Percentiles rank a stretch among this genome's conserved stretches.
Conservation (phyloP, 2,797 vertebrate genomes). For the Euphonia xanthogaster region DNA sequence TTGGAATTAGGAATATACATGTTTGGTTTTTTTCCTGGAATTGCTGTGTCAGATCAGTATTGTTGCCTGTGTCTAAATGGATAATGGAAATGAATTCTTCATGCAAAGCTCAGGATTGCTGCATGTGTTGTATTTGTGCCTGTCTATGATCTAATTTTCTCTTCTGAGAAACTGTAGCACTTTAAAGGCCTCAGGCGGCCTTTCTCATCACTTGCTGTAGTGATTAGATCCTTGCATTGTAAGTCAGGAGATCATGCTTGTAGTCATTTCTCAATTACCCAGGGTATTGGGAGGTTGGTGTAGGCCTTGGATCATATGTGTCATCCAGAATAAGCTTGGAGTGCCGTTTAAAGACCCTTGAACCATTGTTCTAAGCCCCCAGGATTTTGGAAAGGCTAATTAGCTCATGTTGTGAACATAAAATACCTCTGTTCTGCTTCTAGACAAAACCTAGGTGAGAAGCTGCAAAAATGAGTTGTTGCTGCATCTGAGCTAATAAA, state of each 20-base stretch:
- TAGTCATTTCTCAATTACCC: background rate
- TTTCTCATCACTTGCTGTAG: background rate
- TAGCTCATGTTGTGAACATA: background rate
- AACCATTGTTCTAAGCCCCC: background rate
- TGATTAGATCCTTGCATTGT: background rate
- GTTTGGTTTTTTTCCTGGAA: background rate
- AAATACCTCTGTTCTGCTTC: background rate
- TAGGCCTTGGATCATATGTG: background rate
- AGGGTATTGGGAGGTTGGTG: background rate
- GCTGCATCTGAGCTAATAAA: background rate
- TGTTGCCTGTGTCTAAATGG: background rate
- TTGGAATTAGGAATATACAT: background rate
- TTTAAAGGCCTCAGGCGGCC: background rate
- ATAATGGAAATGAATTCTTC: background rate
- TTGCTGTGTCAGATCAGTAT: background rate
- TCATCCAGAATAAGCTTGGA: background rate
- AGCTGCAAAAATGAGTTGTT: background rate
- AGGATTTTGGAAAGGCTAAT: background rate
- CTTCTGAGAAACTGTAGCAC: background rate
- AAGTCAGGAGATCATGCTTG: background rate
- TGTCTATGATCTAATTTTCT: background rate
- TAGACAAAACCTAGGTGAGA: background rate
- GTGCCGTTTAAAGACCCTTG: background rate
- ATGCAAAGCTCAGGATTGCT: background rate
- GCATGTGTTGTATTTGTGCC: background rate